Base-by-base conservation (phyloP, 1,140 invertebrate species). In the Euborellia annulipes region DNA sequence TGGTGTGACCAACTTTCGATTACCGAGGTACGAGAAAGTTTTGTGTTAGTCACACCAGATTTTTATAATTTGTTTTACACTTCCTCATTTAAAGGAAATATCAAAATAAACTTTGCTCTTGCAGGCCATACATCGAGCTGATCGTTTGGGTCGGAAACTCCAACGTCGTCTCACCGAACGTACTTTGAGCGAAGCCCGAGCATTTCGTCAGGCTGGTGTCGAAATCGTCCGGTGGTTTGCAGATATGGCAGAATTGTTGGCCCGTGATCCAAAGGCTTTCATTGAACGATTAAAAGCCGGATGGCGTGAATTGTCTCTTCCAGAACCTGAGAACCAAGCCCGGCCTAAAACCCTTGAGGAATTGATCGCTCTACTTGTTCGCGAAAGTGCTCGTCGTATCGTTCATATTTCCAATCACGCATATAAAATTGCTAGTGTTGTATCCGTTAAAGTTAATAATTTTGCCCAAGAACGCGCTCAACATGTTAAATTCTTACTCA, bases 271-370 rank as follows among this genome's bases (percentile, higher is more conserved):
- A 1, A 81, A 73, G 51, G 58, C 76, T 27, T 82, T 82, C n/a
- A 67, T 73, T 55, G 63, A 76, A 54, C 82, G 82, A 56, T 76
- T 77, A 2, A 76, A 74, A 49, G 75, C 77, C 49, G 55, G 85
- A 6, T 85, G 81, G 76, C 56, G 57, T 1, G 67, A 71, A 8
- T 61, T 87, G 22, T 84, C 80, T 52, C 62, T 75, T 47, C 73
- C 82, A 16, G 83, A 87, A 54, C 82, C 82, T 0, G 82, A 84
- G 60, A 86, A 86, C 62, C 83, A 86, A 61, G 76, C 79, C 1
- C 70, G 80, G 39, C 83, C 83, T 0, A 66, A 71, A 39, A 84
- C 78, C 1, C 55, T 85, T 6, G 83, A 86, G 55, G 76, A 85
- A 56, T 59, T 85, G 23, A 63, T 85, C 30, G 78, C 82, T 7